These are phyloP conservation scores for Gerris lacustris DNA, from an alignment of 2,888 invertebrate genomes.

Conservation along the genomic window DNA sequence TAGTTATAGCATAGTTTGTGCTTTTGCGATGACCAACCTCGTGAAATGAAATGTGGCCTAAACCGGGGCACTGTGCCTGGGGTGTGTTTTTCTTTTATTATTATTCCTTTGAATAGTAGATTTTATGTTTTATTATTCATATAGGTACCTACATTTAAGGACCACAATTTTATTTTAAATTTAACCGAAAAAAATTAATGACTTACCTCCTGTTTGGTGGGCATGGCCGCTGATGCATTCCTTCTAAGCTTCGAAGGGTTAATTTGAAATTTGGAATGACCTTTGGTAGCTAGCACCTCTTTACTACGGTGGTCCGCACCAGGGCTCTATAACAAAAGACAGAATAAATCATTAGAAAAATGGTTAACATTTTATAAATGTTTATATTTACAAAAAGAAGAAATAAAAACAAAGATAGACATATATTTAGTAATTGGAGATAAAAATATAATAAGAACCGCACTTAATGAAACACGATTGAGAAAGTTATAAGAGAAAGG, in stretches of 20 bases:
- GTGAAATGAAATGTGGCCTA: too few relatives aligned
- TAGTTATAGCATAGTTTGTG: too few relatives aligned
- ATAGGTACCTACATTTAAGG: too few relatives aligned
- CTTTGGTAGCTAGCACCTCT: constrained; percentile 29
- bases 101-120: too few relatives aligned
- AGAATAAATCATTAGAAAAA: constrained; percentile 5
- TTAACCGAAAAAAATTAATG: not conserved
- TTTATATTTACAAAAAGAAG: too few relatives aligned
- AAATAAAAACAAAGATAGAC: too few relatives aligned
- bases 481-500: constrained; percentile 10
- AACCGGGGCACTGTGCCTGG: too few relatives aligned
- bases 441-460: not conserved
- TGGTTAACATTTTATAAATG: too few relatives aligned
- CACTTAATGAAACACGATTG: not conserved
- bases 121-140: too few relatives aligned
- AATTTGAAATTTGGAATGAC: constrained; percentile 25
- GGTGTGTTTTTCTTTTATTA: too few relatives aligned
- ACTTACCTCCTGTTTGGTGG: constrained; percentile 26
- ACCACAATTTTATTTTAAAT: not conserved
- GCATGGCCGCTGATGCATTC: constrained; percentile 26
- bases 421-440: not conserved
- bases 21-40: too few relatives aligned
- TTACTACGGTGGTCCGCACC: constrained; percentile 30
- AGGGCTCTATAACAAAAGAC: constrained; percentile 29
- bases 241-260: constrained; percentile 22